Conservation (phyloP, 2,797 vertebrate species). For the Brotula barbata region DNA sequence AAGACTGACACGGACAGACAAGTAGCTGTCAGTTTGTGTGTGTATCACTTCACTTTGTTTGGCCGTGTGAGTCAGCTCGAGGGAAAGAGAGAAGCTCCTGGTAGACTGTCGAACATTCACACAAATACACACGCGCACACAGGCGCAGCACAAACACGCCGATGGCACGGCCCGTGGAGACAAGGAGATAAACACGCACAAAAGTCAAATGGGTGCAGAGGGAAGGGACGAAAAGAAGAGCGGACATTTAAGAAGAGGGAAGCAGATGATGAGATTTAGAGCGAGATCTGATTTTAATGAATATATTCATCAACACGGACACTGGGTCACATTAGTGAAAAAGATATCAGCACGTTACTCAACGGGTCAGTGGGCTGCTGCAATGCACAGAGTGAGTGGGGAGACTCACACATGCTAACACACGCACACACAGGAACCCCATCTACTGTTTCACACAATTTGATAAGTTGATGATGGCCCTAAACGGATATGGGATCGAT, state of each 20-base stretch:
- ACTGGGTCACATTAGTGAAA: too few relatives aligned
- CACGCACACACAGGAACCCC: too few relatives aligned
- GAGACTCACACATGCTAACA: too few relatives aligned
- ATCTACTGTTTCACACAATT: too few relatives aligned
- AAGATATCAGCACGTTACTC: too few relatives aligned
- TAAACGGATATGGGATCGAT: too few relatives aligned
- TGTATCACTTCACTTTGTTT: slow-evolving; percentile 49
- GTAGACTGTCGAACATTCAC: slow-evolving; percentile 12
- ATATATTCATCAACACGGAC: too few relatives aligned
- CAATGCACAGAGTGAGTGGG: too few relatives aligned
- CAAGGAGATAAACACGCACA: background rate
- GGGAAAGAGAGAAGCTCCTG: slow-evolving; percentile 28
- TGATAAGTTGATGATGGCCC: too few relatives aligned
- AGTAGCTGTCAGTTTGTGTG: slow-evolving; percentile 49
- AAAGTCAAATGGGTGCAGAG: slow-evolving; percentile 1
- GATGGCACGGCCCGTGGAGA: background rate
- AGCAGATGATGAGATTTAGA: background rate
- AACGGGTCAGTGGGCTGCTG: too few relatives aligned
- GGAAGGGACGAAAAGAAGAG: background rate
- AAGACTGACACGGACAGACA: slow-evolving; percentile 44
- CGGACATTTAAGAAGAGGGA: background rate
- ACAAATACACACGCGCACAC: too few relatives aligned
- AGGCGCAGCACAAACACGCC: background rate
- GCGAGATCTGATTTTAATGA: too few relatives aligned
- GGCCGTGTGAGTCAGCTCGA: slow-evolving; percentile 8